A percentile compares a stretch with the other conserved stretches of the same genome.
phyloP scores from a whole-genome alignment of 2,888 invertebrate genomes.

The Schrankia costaestrigalis region DNA sequence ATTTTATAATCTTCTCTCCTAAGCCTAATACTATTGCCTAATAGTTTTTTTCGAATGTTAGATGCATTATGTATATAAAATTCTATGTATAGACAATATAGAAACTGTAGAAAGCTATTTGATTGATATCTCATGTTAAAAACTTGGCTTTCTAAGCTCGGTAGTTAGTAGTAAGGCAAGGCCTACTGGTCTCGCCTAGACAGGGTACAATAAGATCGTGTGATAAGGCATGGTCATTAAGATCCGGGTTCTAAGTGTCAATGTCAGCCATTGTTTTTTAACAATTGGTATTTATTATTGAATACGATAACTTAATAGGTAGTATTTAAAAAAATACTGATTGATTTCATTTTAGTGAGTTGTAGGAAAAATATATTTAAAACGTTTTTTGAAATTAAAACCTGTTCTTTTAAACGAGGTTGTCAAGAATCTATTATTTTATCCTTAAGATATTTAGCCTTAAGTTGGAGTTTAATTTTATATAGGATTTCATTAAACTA shows the following conservation, averaged over 20 bases:
- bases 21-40: not conserved
- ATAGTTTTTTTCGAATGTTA: not conserved
- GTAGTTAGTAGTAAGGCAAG: conserved; percentile 14
- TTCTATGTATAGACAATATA: conserved; percentile 35
- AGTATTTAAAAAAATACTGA: not conserved
- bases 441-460: conserved; percentile 1
- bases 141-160: conserved; percentile 31
- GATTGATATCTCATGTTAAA: conserved; percentile 32
- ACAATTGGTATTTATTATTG: no score
- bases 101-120: conserved; percentile 35
- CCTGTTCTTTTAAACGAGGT: not conserved
- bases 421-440: conserved; percentile 8
- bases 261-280: conserved; percentile 49
- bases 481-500: conserved; percentile 25
- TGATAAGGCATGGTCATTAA: conserved; percentile 44
- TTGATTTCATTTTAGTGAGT: not conserved
- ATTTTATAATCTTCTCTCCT: no score
- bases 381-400: no score
- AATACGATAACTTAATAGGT: not conserved
- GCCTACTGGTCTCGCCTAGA: conserved; percentile 19
- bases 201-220: conserved; percentile 32
- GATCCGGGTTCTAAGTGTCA: conserved; percentile 72
- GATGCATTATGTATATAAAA: conserved; percentile 22
- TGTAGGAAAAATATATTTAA: not conserved
- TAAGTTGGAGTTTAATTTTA: no score